Percentiles rank a stretch among this genome's conserved stretches.
Evolutionary conservation across 2,113 vertebrate genomes (phyloP).

Genomic region (Tragelaphus buxtoni): DNA sequence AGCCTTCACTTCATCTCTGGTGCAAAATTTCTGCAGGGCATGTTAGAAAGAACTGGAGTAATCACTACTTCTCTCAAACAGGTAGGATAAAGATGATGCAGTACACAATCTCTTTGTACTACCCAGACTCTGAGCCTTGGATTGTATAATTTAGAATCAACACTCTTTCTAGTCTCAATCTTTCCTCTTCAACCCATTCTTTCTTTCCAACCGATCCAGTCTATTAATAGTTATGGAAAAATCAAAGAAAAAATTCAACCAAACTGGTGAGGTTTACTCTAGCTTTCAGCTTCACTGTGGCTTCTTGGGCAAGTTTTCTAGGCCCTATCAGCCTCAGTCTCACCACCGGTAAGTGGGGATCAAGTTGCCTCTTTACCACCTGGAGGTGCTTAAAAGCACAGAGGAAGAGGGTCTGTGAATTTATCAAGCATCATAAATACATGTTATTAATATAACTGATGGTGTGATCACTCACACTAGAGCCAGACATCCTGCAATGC

Average conservation of each 20-base stretch:
- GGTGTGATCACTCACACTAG: neutral
- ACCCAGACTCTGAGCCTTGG: neutral
- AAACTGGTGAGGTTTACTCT: neutral
- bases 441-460: neutral
- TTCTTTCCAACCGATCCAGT: neutral
- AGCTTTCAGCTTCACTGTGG: neutral
- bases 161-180: neutral
- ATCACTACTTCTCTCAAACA: neutral
- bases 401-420: neutral
- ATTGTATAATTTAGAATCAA: neutral
- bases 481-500: neutral
- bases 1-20: neutral
- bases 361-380: neutral
- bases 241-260: neutral
- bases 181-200: neutral
- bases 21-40: neutral
- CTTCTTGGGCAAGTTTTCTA: neutral
- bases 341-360: neutral
- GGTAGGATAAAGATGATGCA: neutral
- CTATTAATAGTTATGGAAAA: neutral
- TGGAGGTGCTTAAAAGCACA: neutral
- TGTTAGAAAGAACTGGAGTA: neutral
- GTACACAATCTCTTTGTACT: neutral
- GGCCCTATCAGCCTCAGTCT: neutral
- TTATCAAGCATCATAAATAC: neutral